Base-by-base conservation (phyloP, 2,113 vertebrate species). In the Proterorhinus semilunaris region DNA sequence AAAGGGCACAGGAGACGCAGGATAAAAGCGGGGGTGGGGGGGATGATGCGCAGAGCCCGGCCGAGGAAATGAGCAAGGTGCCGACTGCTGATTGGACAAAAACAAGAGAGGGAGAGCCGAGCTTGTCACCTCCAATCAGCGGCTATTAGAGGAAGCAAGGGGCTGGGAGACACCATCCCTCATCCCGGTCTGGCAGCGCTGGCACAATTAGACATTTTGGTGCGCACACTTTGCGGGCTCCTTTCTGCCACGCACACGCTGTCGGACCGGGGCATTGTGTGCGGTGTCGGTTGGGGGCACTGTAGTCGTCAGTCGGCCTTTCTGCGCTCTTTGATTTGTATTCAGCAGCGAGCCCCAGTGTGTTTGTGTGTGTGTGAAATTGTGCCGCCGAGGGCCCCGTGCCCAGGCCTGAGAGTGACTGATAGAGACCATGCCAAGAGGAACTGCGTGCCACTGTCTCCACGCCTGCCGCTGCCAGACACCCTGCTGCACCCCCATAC, bases 341-440 rank as follows among this genome's bases (percentile, higher is more conserved):
- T 63, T 57, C 67, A 64, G 50, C 68, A 58, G 79, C 13, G 74
- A 49, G 65, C 71, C 72, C 75, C 55, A 66, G 62, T 61, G 45
- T 77, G 27, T 36, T 36, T 65, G 21, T 66, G 72, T 57, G 47
- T 62, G 62, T 67, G 75, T 58, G 65, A 69, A 58, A 45, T 53
- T 68, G 16, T 74, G 76, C 80, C 79, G 82, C 81, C 3, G 50
- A 88, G 83, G 90, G 87, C 90, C 83, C 51, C 0, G 65, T 81
- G 90, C 86, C 90, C 85, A 77, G 81, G 88, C 87, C 90, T 90
- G 88, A 87, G 86, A 89, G 75, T 81, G 86, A 81, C 72, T 76
- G 90, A 91, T 91, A 91, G 90, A 90, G 85, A 83, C 83, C 78
- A 76, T 86, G 90, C 90, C 90, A 91, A 79, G 81, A 79, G 66